Conservation (phyloP, 2,797 vertebrate genomes). For the Aldrovandia affinis region DNA sequence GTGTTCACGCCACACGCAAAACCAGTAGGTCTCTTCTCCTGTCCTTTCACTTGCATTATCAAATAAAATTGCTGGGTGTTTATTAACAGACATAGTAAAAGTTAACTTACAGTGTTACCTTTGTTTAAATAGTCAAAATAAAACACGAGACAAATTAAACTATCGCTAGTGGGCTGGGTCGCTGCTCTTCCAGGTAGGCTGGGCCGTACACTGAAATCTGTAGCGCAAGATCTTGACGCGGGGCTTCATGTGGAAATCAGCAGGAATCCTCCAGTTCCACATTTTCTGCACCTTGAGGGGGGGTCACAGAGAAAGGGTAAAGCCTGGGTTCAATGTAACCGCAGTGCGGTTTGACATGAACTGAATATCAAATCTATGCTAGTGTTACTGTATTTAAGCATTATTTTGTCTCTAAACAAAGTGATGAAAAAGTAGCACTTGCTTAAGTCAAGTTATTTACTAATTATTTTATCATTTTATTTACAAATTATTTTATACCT, state of each 20-base stretch:
- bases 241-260: slow-evolving; percentile 79
- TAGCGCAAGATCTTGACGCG: slow-evolving; percentile 74
- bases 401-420: neutral
- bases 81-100: slow-evolving; percentile 54
- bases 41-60: neutral
- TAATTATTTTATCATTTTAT: no score
- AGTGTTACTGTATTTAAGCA: neutral
- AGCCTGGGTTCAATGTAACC: neutral
- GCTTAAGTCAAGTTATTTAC: no score
- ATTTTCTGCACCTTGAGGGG: slow-evolving; percentile 77
- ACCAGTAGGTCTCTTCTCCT: neutral
- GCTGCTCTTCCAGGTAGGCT: slow-evolving; percentile 62
- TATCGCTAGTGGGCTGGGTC: slow-evolving; percentile 64
- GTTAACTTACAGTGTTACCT: slow-evolving; percentile 51
- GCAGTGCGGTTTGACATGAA: neutral
- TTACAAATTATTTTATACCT: no score
- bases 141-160: slow-evolving; percentile 41
- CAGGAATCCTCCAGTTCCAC: slow-evolving; percentile 86
- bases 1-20: neutral
- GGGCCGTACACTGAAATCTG: slow-evolving; percentile 74
- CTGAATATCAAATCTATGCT: neutral
- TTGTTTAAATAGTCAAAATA: slow-evolving; percentile 63
- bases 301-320: slow-evolving; percentile 1
- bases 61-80: slow-evolving; percentile 42
- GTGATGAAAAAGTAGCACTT: neutral